phyloP scores from a whole-genome alignment of 2,113 vertebrate species.

The Solea senegalensis region DNA sequence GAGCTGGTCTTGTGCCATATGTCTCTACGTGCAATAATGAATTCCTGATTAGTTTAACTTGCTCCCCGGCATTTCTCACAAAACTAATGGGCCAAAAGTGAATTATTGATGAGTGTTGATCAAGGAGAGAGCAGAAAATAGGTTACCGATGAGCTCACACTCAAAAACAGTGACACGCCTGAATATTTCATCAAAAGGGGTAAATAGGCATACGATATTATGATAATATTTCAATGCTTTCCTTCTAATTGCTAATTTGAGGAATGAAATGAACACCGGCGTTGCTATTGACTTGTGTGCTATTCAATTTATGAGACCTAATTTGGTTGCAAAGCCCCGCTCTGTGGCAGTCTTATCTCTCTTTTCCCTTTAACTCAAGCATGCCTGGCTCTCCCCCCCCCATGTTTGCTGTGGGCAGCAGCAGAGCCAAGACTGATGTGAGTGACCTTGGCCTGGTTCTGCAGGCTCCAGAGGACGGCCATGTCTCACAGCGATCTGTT shows the following conservation, averaged over 20 bases:
- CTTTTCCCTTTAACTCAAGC: conserved; percentile 33
- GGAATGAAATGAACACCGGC: conserved; percentile 53
- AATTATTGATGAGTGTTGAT: conserved; percentile 79
- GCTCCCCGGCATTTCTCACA: conserved; percentile 57
- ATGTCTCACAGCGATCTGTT: conserved; percentile 60
- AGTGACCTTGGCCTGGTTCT: conserved; percentile 77
- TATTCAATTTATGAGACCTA: conserved; percentile 33
- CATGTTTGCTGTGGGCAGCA: conserved; percentile 52
- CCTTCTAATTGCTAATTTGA: conserved; percentile 54
- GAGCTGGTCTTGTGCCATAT: conserved; percentile 33
- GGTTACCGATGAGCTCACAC: conserved; percentile 64
- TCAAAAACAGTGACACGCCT: conserved; percentile 44
- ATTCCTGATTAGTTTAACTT: conserved; percentile 54
- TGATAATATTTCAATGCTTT: conserved; percentile 41
- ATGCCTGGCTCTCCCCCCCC: conserved; percentile 35
- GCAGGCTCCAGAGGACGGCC: conserved; percentile 60
- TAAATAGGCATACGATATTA: conserved; percentile 61
- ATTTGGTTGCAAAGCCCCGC: conserved; percentile 36
- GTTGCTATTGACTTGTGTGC: conserved; percentile 49
- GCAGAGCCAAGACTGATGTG: conserved; percentile 46
- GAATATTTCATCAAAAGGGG: conserved; percentile 72
- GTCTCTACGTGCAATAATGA: conserved; percentile 46
- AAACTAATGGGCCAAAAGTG: conserved; percentile 68
- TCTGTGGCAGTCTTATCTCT: conserved; percentile 52
- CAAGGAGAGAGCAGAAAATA: conserved; percentile 69